Conservation (phyloP, 2,113 vertebrate genomes). For the Cariama cristata region DNA sequence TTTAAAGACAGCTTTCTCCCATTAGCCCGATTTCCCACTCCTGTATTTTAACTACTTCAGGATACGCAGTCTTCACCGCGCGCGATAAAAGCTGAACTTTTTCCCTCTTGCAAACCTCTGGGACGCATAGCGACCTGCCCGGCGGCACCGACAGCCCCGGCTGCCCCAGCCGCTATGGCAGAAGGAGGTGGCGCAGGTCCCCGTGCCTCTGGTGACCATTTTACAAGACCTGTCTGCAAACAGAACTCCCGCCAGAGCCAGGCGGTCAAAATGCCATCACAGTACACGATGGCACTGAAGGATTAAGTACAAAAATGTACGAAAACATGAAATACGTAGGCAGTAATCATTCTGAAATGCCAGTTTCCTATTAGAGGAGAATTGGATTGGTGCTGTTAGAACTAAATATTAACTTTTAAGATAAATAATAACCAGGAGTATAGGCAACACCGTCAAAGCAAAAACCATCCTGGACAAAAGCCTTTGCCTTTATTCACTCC, state of each 20-base stretch:
- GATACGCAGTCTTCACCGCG: neutral
- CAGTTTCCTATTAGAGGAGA: constrained; percentile 56
- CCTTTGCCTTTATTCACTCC: neutral
- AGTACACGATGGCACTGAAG: neutral
- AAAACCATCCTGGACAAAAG: constrained; percentile 8
- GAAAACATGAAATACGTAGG: constrained; percentile 37
- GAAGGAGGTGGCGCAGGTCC: neutral
- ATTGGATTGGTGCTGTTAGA: constrained; percentile 52
- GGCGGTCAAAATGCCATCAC: neutral
- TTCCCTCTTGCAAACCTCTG: neutral
- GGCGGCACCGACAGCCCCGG: rapidly evolving
- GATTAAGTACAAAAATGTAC: constrained; percentile 23
- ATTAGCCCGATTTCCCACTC: neutral
- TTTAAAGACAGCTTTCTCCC: neutral
- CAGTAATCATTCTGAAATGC: constrained; percentile 49
- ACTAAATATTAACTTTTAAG: constrained; percentile 71
- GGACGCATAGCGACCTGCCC: neutral
- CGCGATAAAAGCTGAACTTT: neutral
- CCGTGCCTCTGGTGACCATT: neutral
- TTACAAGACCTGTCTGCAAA: neutral
- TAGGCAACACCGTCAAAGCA: neutral
- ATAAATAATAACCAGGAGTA: constrained; percentile 69
- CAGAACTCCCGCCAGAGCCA: rapidly evolving
- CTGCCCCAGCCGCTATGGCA: neutral
- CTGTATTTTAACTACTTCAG: neutral